phyloP scores from a whole-genome alignment of 2,113 vertebrate genomes.

The Zosterops hypoxanthus region DNA sequence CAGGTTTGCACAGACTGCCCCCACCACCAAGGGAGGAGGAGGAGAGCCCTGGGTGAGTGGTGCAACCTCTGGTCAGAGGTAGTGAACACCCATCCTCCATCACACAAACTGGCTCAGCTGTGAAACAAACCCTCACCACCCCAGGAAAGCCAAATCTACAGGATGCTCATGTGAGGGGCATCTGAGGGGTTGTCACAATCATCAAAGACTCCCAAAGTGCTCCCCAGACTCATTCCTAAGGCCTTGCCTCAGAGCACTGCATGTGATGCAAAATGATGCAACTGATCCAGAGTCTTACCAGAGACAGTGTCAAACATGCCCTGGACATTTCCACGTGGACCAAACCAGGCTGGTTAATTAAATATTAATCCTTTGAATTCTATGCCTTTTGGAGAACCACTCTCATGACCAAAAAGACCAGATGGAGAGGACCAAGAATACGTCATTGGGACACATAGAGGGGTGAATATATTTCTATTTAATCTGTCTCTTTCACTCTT shows the following conservation, averaged over 20 bases:
- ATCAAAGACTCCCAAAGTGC: not conserved
- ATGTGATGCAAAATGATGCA: not conserved
- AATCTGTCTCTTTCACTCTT: not conserved
- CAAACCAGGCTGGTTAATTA: not conserved
- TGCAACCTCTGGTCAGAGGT: not conserved
- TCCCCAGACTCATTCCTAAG: not conserved
- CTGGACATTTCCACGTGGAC: fast-evolving
- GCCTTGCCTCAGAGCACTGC: not conserved
- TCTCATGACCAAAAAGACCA: not conserved
- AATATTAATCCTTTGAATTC: not conserved
- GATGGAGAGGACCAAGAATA: not conserved
- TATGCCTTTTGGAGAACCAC: not conserved
- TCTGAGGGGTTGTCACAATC: not conserved
- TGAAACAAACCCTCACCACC: not conserved
- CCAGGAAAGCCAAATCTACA: not conserved
- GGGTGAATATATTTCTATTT: not conserved
- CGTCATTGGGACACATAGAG: fast-evolving
- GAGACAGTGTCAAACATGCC: not conserved
- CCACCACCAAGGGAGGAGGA: not conserved
- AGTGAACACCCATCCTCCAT: not conserved
- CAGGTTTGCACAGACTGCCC: not conserved
- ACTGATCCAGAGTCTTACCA: fast-evolving
- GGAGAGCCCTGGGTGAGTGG: not conserved
- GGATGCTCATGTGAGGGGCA: not conserved
- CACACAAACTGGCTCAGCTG: not conserved